Percentiles rank a stretch among this genome's conserved stretches.
These are phyloP conservation scores for Martes martes DNA, from an alignment of 2,113 vertebrate species.

Conservation along the genomic window DNA sequence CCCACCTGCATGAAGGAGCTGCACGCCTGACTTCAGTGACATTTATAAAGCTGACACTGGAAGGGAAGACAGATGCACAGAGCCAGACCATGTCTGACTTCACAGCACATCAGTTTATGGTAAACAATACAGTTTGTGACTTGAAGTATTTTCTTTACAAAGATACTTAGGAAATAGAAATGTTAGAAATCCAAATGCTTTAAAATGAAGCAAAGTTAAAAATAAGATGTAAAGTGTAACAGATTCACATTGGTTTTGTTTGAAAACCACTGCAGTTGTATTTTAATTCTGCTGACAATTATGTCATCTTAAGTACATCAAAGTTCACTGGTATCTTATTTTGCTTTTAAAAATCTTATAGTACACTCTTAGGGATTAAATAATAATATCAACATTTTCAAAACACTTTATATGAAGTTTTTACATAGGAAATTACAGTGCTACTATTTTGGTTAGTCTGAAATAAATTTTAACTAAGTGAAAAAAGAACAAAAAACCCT, in stretches of 20 bases:
- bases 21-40: background rate
- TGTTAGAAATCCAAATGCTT: background rate
- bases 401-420: background rate
- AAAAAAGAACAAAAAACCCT: background rate
- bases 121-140: background rate
- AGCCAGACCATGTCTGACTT: background rate
- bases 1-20: background rate
- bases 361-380: background rate
- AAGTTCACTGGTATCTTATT: background rate
- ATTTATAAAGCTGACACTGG: background rate
- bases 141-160: background rate
- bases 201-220: conserved; percentile 1
- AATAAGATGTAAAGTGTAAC: background rate
- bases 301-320: background rate
- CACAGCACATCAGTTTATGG: background rate
- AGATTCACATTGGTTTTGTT: background rate
- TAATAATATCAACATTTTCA: background rate
- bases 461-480: background rate
- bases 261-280: background rate
- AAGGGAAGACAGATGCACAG: background rate
- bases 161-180: conserved; percentile 28
- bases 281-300: background rate
- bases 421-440: background rate
- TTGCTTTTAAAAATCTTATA: background rate
- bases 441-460: background rate